phyloP scores from a whole-genome alignment of 2,797 vertebrate genomes.

The Pipistrellus pipistrellus region DNA sequence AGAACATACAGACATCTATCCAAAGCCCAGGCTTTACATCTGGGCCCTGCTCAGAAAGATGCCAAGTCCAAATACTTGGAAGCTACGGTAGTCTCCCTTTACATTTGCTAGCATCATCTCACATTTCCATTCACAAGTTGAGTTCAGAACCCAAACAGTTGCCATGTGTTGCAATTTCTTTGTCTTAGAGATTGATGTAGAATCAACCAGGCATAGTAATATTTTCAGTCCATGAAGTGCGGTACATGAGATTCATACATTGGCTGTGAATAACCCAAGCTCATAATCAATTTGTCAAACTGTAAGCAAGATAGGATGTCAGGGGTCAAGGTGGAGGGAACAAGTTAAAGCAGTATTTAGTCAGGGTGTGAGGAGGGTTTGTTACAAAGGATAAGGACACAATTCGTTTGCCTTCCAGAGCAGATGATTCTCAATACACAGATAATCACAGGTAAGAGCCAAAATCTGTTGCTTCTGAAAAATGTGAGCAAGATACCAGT shows the following conservation, averaged over 20 bases:
- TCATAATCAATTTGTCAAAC: slow-evolving; percentile 39
- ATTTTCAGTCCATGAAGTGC: neutral
- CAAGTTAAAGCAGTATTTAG: slow-evolving; percentile 27
- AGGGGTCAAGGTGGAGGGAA: neutral
- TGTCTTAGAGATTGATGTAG: neutral
- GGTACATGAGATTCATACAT: neutral
- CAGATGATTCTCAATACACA: slow-evolving; percentile 63
- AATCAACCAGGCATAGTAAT: neutral
- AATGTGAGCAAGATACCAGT: slow-evolving; percentile 86
- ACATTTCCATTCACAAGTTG: neutral
- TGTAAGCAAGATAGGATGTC: neutral
- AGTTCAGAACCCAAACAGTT: neutral
- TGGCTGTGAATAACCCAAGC: neutral
- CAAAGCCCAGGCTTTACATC: neutral
- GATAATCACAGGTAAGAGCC: slow-evolving; percentile 67
- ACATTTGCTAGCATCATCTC: neutral
- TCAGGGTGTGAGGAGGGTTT: neutral
- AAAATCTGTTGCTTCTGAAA: slow-evolving; percentile 73
- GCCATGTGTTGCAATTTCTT: neutral
- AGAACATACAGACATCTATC: neutral
- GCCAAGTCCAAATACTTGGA: neutral
- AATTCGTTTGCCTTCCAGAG: slow-evolving; percentile 50
- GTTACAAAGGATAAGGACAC: neutral
- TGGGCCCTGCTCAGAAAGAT: neutral
- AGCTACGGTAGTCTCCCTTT: neutral